phyloP scores from a whole-genome alignment of 1,140 invertebrate species.

The Gryon sp. region DNA sequence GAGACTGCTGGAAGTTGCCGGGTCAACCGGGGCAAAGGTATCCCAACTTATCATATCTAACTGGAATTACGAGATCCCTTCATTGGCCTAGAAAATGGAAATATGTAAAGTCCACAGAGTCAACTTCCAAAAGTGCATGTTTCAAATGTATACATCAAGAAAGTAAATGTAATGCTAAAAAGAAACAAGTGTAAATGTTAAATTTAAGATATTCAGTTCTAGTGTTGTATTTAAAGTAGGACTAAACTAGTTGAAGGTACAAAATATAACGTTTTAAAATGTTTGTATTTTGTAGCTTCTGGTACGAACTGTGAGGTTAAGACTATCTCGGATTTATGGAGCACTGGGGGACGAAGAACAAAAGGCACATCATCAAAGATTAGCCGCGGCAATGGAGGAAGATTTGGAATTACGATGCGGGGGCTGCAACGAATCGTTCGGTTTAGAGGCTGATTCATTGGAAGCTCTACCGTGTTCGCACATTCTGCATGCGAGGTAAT shows the following conservation, averaged over 20 bases:
- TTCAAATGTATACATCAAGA: no score
- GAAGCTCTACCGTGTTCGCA: slow-evolving; percentile 91
- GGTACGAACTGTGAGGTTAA: slow-evolving; percentile 86
- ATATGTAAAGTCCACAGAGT: no score
- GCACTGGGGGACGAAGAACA: slow-evolving; percentile 90
- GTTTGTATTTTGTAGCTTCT: slow-evolving; percentile 81
- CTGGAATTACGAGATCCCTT: background rate
- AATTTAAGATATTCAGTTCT: no score
- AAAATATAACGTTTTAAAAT: background rate
- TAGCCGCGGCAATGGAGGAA: slow-evolving; percentile 85
- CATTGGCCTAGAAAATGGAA: slow-evolving; percentile 7
- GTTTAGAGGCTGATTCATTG: slow-evolving; percentile 85
- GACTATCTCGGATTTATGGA: slow-evolving; percentile 88
- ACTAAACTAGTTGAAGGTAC: background rate
- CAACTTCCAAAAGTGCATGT: no score
- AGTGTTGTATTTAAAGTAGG: no score
- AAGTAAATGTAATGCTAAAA: no score
- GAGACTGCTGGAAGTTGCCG: slow-evolving; percentile 87
- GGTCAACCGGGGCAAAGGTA: slow-evolving; percentile 89
- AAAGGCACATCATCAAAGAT: slow-evolving; percentile 85
- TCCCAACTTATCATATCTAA: slow-evolving; percentile 29
- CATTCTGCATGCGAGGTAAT: slow-evolving; percentile 89
- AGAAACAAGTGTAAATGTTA: no score
- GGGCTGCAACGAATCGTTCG: slow-evolving; percentile 87
- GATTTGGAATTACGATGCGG: slow-evolving; percentile 88